Evolutionary conservation across 1,140 invertebrate genomes (phyloP), one percentile per base, ranked within the genome.

Genomic region (Leptopilina boulardi): DNA sequence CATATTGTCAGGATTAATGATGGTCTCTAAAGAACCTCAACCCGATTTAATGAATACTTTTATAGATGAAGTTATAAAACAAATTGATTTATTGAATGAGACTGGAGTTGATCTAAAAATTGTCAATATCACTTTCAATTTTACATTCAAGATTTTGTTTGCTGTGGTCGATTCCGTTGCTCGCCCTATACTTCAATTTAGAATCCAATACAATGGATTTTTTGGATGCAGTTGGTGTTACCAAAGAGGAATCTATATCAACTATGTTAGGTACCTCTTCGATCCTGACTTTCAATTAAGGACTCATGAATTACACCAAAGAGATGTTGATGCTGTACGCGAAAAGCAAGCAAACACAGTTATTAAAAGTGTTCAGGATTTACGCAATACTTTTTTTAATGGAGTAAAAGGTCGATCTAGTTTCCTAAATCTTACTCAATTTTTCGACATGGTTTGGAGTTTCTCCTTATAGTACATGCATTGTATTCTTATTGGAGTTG

Each of bases 221-320:
- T 74, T 26, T 15, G 76, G 76, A 1, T 80, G 79, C 76, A 73
- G 59, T 34, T 80, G 74, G 76, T 80, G 79, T 42, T 80, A 80
- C 59, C 56, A 70, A 23, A 8, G 41, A 13, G 74, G 79, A 42
- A 13, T 10, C 13, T 70, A 77, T 19, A 38, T 42, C 30, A 11
- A 23, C 10, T 19, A 21, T 2, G 74, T 42, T 42, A 42, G 41
- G 13, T 4, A 42, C 10, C 41, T 42, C 10, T 42, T 42, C 41
- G 41, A 42, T 42, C 41, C 41, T 42, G 41, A 42, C 13, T 42
- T 42, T 42, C 41, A 42, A 42, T 11, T 42, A 11, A 42, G 41
- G 10, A 42, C 3, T 11, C 41, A 42, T 42, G 41, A 42, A 42
- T 42, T 42, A 42, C 41, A 42, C 13, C 1, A 1, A 42, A 42